Conservation (phyloP, 2,888 invertebrate genomes). For the Caenorhabditis sp. region DNA sequence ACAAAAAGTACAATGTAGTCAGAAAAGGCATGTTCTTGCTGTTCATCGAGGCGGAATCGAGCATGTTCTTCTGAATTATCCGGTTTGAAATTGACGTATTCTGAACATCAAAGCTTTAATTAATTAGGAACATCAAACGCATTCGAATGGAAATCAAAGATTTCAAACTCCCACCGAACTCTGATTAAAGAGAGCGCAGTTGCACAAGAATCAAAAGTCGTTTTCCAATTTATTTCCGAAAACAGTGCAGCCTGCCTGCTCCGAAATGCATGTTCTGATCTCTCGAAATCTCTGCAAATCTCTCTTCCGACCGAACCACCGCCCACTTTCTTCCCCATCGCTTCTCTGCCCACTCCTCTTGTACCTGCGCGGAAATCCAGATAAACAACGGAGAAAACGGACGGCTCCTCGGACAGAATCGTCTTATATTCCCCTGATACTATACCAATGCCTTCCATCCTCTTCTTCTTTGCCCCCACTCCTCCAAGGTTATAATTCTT, state of each 20-base stretch:
- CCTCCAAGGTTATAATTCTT: too few species aligned
- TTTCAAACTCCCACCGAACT: too few species aligned
- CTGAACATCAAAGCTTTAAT: too few species aligned
- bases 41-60: too few species aligned
- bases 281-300: background rate
- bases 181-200: too few species aligned
- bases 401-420: background rate
- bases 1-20: background rate
- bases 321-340: background rate
- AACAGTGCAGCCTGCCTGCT: too few species aligned
- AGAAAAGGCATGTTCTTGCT: background rate
- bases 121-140: too few species aligned
- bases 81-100: too few species aligned
- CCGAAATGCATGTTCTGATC: background rate
- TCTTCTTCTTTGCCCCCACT: background rate
- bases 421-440: slow-evolving; percentile 1
- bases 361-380: background rate
- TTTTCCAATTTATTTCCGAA: too few species aligned
- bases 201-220: too few species aligned
- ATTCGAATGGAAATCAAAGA: too few species aligned
- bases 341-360: slow-evolving; percentile 9
- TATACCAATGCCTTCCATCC: background rate
- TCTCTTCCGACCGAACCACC: background rate
- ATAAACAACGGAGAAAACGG: slow-evolving; percentile 1
- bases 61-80: background rate